Base-by-base conservation (phyloP, 2,113 vertebrate genomes). In the Hippocampus mohnikei region DNA sequence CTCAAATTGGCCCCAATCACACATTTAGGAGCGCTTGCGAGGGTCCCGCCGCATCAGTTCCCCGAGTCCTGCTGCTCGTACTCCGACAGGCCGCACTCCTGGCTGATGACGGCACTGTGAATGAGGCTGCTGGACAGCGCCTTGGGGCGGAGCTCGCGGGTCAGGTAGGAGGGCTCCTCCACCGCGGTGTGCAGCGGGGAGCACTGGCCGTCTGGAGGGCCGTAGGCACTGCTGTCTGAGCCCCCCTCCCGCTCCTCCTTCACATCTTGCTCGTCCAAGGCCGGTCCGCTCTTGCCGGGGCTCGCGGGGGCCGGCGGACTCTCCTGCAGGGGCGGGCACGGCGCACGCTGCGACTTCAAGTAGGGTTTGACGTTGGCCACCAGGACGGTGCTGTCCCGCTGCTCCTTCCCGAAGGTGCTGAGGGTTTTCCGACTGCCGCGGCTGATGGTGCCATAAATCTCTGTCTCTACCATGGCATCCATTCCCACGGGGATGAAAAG, bases 301-400 rank as follows among this genome's bases (percentile, higher is more conserved):
- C 96, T 98, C 89, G 88, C 94, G 65, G 95, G 95, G 79, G 90
- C 94, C 83, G 96, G 95, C 80, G 95, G 94, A 79, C 94, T 95
- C 92, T 98, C 96, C 85, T 96, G 95, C 78, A 95, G 95, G 69
- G 96, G 94, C 91, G 95, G 95, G 91, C 96, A 97, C 84, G 96
- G 94, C 85, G 95, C 94, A 91, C 95, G 95, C 94, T 98, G 96
- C 88, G 95, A 95, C 94, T 98, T 98, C 92, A 98, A 94, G 92
- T 97, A 98, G 92, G 95, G 95, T 94, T 98, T 98, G 90, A 98
- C 96, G 91, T 98, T 98, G 93, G 96, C 96, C 93, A 98, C 95
- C 82, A 97, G 95, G 94, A 98, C 96, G 89, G 95, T 97, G 93
- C 96, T 94, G 93, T 98, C 96, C 94, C 96, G 91, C 91, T 97